Evolutionary conservation across 2,113 vertebrate species (phyloP).

Genomic region (Xyliphius kryptos): DNA sequence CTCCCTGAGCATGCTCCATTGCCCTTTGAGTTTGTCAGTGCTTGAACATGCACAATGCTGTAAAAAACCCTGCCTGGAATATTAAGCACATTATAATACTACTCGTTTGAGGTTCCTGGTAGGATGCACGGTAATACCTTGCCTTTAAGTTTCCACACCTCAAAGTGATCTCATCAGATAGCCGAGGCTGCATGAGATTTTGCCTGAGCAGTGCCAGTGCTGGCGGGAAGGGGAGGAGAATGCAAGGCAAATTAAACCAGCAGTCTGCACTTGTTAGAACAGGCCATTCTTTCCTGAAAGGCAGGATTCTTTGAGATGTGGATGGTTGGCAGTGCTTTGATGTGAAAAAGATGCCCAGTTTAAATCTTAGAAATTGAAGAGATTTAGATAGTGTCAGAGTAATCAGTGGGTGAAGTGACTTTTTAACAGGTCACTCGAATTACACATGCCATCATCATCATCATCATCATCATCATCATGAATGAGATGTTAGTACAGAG

Average conservation of each 20-base stretch:
- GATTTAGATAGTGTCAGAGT: no score
- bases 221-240: slow-evolving; percentile 43
- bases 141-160: slow-evolving; percentile 64
- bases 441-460: no score
- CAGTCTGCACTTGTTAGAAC: slow-evolving; percentile 61
- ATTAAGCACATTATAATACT: slow-evolving; percentile 63
- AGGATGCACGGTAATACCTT: slow-evolving; percentile 63
- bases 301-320: slow-evolving; percentile 59
- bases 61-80: slow-evolving; percentile 64
- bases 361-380: slow-evolving; percentile 53
- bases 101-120: slow-evolving; percentile 64
- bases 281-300: slow-evolving; percentile 66
- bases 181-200: slow-evolving; percentile 53
- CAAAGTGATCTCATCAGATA: slow-evolving; percentile 65
- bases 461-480: no score
- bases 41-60: no score
- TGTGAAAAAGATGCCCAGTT: slow-evolving; percentile 59
- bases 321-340: slow-evolving; percentile 57
- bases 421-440: no score
- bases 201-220: slow-evolving; percentile 44
- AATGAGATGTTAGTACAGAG: no score
- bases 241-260: slow-evolving; percentile 62
- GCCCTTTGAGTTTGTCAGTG: slow-evolving; percentile 36
- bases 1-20: slow-evolving; percentile 45
- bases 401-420: no score